A percentile compares a stretch with the other conserved stretches of the same genome.
phyloP scores from a whole-genome alignment of 2,113 vertebrate genomes.

The Zosterops borbonicus region DNA sequence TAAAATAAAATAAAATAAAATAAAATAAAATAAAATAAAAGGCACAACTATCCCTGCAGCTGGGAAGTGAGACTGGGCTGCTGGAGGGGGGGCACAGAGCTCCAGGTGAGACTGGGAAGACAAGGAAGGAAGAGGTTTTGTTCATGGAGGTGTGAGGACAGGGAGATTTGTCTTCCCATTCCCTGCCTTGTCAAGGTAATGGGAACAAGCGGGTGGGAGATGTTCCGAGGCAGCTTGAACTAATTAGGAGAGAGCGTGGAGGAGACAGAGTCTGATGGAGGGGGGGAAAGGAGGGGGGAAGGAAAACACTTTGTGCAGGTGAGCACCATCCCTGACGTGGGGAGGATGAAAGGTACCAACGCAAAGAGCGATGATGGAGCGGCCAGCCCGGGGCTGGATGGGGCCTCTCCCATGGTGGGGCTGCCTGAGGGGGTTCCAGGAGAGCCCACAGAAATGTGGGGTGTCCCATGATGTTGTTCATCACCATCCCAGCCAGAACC shows the following conservation, averaged over 20 bases:
- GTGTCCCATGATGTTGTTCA: background rate
- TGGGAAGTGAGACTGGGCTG: background rate
- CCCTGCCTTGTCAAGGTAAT: background rate
- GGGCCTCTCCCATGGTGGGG: background rate
- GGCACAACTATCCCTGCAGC: background rate
- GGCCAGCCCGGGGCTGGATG: background rate
- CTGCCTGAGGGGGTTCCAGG: background rate
- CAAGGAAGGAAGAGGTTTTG: background rate
- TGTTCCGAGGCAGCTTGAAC: background rate
- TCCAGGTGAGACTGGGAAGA: background rate
- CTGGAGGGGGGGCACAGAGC: background rate
- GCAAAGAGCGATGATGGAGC: background rate
- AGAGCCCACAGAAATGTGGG: background rate
- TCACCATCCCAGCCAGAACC: background rate
- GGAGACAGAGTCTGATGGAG: background rate
- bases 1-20: slow-evolving; percentile 1
- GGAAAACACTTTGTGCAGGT: background rate
- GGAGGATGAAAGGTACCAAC: background rate
- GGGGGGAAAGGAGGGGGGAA: background rate
- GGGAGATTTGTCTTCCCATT: background rate
- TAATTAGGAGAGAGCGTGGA: background rate
- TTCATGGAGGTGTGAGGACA: background rate
- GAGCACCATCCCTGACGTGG: background rate
- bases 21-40: background rate
- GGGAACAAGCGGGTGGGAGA: slow-evolving; percentile 17